These are phyloP conservation scores for Canis aureus DNA, from an alignment of 2,113 vertebrate species.

Conservation along the genomic window DNA sequence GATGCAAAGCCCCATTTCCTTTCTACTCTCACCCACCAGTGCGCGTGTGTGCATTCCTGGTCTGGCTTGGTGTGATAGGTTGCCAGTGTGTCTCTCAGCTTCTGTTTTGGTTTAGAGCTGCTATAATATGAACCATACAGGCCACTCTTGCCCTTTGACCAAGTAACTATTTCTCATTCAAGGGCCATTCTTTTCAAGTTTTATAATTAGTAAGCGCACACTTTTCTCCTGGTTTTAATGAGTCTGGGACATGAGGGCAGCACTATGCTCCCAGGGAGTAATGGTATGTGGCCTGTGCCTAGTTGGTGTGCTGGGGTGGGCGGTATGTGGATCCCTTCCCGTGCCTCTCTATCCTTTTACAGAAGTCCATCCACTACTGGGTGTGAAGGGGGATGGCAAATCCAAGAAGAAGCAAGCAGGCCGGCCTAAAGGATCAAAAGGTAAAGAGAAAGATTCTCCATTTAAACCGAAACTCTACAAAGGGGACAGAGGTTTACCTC, in stretches of 20 bases:
- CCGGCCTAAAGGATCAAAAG: slow-evolving; percentile 99
- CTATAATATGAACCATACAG: not conserved
- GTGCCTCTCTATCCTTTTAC: slow-evolving; percentile 45
- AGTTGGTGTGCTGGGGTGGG: not conserved
- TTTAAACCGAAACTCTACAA: slow-evolving; percentile 98
- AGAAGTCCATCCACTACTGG: slow-evolving; percentile 99
- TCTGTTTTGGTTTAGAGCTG: not conserved
- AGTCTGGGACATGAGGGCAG: not conserved
- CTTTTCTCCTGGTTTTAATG: not conserved
- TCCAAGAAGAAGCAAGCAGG: slow-evolving; percentile 99
- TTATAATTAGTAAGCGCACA: not conserved
- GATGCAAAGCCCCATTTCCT: not conserved
- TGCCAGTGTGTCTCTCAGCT: not conserved
- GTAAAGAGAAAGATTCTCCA: slow-evolving; percentile 99
- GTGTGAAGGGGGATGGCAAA: slow-evolving; percentile 99
- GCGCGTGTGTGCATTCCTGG: not conserved
- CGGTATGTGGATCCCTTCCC: not conserved
- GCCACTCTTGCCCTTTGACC: not conserved
- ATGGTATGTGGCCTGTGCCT: not conserved
- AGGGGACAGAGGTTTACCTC: slow-evolving; percentile 96
- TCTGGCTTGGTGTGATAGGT: not conserved
- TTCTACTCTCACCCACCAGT: not conserved
- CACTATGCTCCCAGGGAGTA: not conserved
- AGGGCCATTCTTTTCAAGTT: not conserved
- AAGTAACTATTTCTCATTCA: not conserved